phyloP scores from a whole-genome alignment of 1,140 invertebrate genomes.

The Vanessa atalanta region DNA sequence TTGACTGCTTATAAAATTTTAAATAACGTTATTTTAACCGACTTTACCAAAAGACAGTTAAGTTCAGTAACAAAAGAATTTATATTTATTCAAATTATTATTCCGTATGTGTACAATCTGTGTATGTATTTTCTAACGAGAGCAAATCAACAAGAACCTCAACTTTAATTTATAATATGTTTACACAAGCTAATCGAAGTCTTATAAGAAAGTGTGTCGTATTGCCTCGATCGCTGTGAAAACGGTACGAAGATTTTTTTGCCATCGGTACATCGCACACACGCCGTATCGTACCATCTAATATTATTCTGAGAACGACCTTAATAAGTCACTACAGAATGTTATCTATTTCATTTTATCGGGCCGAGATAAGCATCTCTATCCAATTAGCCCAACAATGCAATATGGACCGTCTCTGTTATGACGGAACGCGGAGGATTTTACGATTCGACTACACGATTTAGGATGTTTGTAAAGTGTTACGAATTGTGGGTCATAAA shows the following conservation, averaged over 20 bases:
- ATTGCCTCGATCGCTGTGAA: background rate
- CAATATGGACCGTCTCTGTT: constrained; percentile 78
- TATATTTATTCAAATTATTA: no score
- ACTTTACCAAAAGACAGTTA: no score
- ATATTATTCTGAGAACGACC: constrained; percentile 82
- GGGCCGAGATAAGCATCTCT: constrained; percentile 75
- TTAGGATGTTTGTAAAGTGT: background rate
- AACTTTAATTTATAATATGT: background rate
- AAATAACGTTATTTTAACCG: no score
- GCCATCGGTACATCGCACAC: constrained; percentile 62
- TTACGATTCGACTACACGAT: constrained; percentile 5
- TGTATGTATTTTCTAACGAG: no score
- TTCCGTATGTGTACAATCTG: no score
- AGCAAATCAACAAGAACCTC: no score
- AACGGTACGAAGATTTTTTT: constrained; percentile 43
- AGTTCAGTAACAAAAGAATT: no score
- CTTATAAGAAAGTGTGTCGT: constrained; percentile 4
- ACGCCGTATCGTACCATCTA: constrained; percentile 77
- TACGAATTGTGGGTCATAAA: background rate
- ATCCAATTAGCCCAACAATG: constrained; percentile 81
- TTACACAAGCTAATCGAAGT: background rate
- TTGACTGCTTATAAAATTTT: background rate
- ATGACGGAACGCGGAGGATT: constrained; percentile 55
- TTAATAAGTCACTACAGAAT: constrained; percentile 82
- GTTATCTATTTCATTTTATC: constrained; percentile 82